A percentile compares a stretch with the other conserved stretches of the same genome.
phyloP scores from a whole-genome alignment of 2,113 vertebrate species.

The Elephantulus edwardii region DNA sequence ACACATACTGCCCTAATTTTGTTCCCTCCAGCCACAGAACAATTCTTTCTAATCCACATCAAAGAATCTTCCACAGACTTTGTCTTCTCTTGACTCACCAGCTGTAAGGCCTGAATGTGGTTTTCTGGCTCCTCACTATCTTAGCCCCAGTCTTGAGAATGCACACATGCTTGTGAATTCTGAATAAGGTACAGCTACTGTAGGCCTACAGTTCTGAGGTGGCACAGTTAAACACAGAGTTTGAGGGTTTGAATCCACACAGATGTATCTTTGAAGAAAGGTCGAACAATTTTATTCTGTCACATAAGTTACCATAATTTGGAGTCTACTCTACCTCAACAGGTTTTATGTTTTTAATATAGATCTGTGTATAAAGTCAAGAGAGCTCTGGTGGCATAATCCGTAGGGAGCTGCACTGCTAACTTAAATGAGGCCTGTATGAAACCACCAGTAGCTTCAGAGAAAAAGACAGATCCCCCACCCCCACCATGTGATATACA shows the following conservation, averaged over 20 bases:
- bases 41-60: background rate
- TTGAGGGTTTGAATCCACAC: background rate
- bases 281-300: background rate
- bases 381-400: too few relatives aligned
- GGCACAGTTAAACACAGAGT: background rate
- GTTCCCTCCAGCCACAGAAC: background rate
- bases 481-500: too few relatives aligned
- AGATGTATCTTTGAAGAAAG: background rate
- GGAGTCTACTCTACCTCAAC: background rate
- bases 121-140: background rate
- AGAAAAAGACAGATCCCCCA: too few relatives aligned
- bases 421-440: too few relatives aligned
- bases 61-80: background rate
- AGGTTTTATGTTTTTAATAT: background rate
- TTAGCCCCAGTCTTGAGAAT: background rate
- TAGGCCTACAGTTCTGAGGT: background rate
- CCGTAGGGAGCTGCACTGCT: too few relatives aligned
- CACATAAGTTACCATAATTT: background rate
- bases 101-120: background rate
- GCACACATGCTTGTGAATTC: background rate
- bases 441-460: too few relatives aligned
- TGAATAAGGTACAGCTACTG: background rate
- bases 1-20: background rate
- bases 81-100: background rate
- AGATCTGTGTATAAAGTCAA: background rate